Base-by-base conservation (phyloP, 2,888 invertebrate species). In the Eupithecia exiguata region DNA sequence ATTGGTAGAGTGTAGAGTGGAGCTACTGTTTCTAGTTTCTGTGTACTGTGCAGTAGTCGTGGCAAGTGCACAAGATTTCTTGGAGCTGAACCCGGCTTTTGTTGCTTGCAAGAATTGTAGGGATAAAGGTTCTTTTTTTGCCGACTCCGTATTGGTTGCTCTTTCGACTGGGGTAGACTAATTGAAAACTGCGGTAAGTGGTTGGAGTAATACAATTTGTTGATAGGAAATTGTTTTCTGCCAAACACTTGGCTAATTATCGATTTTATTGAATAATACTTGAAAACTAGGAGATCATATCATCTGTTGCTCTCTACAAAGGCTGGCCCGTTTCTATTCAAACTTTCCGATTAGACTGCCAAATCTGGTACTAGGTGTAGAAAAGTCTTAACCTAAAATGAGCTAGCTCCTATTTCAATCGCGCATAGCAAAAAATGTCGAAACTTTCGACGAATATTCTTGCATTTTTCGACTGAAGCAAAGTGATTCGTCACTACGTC, bases 81-180 rank as follows among this genome's bases (percentile, higher is more conserved):
- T 83, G 81, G 84, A 84, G 85, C 82, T 82, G 79, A 83, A 82
- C 82, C 82, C 82, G 78, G 82, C 85, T 87, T 87, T 87, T 87
- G 85, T 89, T 88, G 85, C 85, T 84, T 84, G 84, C 82, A 81
- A 86, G 86, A 88, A 88, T 88, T 85, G 86, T 84, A 83, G 84
- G 82, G 84, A 87, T 82, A 84, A 83, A 81, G 76, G 70, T 79
- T 83, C 81, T 84, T 87, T 84, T 83, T 82, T 79, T 77, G 36
- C 40, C 18, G 30, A 40, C 80, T 80, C 79, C 77, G 80, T 81
- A 78, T 72, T 77, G 77, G 79, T 82, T 82, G 80, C 81, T 83
- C 81, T 83, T 84, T 83, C 80, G 69, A 62, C 72, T 72, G 70
- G 25, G 38, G 70, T 58, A 61, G 70, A 66, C 72, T 75, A 75